Evolutionary conservation across 2,888 invertebrate genomes (phyloP).

Genomic region (Dynastes hyllus): DNA sequence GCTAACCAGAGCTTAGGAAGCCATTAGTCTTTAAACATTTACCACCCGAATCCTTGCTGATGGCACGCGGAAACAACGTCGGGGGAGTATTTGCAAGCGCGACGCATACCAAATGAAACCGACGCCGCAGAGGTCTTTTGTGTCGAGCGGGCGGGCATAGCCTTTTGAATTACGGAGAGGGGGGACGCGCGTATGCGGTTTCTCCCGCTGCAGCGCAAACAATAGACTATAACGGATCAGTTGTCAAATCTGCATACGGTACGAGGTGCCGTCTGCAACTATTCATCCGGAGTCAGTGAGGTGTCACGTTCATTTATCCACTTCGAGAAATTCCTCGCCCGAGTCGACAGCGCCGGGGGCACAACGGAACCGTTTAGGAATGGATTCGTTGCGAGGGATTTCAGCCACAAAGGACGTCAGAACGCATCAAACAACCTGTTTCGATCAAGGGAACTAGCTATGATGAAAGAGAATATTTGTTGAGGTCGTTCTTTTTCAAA

Average conservation of each 20-base stretch:
- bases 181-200: slow-evolving; percentile 10
- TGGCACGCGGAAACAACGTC: slow-evolving; percentile 8
- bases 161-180: slow-evolving; percentile 10
- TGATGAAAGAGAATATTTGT: too few species aligned
- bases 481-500: too few species aligned
- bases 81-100: slow-evolving; percentile 4
- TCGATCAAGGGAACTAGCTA: too few species aligned
- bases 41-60: slow-evolving; percentile 12
- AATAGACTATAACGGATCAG: slow-evolving; percentile 42
- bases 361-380: too few species aligned
- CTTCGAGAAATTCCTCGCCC: slow-evolving; percentile 16
- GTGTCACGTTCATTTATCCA: slow-evolving; percentile 40
- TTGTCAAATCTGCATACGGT: slow-evolving; percentile 41
- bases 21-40: slow-evolving; percentile 30
- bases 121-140: slow-evolving; percentile 23
- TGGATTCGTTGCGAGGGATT: too few species aligned
- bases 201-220: slow-evolving; percentile 16
- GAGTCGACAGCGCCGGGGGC: not conserved
- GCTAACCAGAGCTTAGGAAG: not conserved
- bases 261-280: slow-evolving; percentile 22
- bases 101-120: slow-evolving; percentile 33
- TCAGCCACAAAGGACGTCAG: too few species aligned
- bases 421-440: too few species aligned
- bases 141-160: slow-evolving; percentile 10
- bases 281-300: slow-evolving; percentile 38